Base-by-base conservation (phyloP, 2,797 vertebrate genomes). In the Geotria australis region DNA sequence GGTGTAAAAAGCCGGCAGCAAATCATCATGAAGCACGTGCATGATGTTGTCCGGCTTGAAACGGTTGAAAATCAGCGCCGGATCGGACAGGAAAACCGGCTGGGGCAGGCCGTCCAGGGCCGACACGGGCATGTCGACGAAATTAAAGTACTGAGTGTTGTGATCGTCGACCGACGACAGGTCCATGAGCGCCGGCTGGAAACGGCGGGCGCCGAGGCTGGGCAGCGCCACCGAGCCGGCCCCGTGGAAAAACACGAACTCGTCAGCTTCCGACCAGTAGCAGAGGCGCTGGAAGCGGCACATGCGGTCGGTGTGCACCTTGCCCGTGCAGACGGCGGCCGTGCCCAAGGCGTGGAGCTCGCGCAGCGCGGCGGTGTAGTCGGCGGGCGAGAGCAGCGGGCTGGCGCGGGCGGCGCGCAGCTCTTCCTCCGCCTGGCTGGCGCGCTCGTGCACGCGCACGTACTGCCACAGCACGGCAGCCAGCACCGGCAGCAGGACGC, bases 31-130 rank as follows among this genome's bases (percentile, higher is more conserved):
- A 68, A 98, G 93, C 53, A 96, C 74, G 0, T 98, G 91, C 91
- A 98, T 98, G 57, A 98, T 69, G 70, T 98, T 98, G 68, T 95
- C 89, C 0, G 91, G 84, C 64, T 98, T 96, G 70, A 98, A 98
- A 60, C 91, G 75, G 68, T 96, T 98, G 47, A 80, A 59, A 14
- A 98, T 85, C 46, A 98, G 73, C 0, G 84, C 79, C 65, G 84
- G 81, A 2, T 96, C 91, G 1, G 88, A 89, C 59, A 96, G 80
- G 1, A 98, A 95, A 62, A 93, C 89, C 0, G 91, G 89, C 64
- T 85, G 91, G 57, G 88, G 77, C 85, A 96, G 78, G 58, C 82
- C 84, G 62, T 83, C 88, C 62, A 98, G 69, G 0, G 85, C 81
- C 2, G 79, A 77, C 7, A 78, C 79, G 0, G 91, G 89, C 62